Evolutionary conservation across 1,140 invertebrate species (phyloP).

Genomic region (Drosophila nigrodunni): DNA sequence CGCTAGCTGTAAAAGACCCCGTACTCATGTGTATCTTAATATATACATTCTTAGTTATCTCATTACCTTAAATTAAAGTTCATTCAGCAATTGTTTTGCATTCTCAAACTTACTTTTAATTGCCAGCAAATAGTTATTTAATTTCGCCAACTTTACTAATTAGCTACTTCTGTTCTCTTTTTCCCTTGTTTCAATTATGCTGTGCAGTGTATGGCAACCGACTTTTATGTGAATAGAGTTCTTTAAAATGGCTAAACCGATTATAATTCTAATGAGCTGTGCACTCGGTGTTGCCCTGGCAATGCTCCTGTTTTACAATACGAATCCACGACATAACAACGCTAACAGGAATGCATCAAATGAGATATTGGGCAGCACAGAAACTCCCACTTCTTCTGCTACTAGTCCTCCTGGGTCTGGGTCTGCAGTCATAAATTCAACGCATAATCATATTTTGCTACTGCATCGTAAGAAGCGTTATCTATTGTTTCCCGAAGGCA

Average conservation of each 20-base stretch:
- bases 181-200: neutral
- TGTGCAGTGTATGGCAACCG: constrained; percentile 37
- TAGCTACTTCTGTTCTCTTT: neutral
- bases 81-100: neutral
- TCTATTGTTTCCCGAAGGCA: constrained; percentile 91
- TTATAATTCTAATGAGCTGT: constrained; percentile 69
- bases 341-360: constrained; percentile 5
- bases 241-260: constrained; percentile 59
- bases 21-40: too few species aligned
- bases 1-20: too few species aligned
- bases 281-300: constrained; percentile 36
- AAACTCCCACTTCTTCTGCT: neutral
- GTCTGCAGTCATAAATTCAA: neutral
- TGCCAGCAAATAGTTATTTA: neutral
- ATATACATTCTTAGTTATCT: too few species aligned
- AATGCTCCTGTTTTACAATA: constrained; percentile 34
- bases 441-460: constrained; percentile 53
- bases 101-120: neutral
- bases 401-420: neutral
- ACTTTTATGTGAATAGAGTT: constrained; percentile 25
- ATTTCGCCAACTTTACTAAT: neutral
- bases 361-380: neutral
- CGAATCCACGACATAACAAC: neutral
- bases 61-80: too few species aligned
- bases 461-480: constrained; percentile 86